phyloP scores from a whole-genome alignment of 2,113 vertebrate genomes.

The Pomatorhinus ruficollis region DNA sequence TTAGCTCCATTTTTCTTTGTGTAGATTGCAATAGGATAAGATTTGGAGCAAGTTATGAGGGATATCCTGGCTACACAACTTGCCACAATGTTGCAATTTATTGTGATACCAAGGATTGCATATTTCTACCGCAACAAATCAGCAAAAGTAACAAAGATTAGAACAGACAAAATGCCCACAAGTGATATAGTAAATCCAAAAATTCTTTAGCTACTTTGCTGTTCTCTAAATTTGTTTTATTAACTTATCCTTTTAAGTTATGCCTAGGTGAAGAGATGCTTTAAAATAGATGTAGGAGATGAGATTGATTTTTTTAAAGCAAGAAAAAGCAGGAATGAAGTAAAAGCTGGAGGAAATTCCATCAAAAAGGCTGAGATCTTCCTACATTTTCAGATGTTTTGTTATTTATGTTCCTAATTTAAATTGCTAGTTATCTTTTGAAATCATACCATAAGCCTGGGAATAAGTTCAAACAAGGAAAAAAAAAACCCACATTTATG shows the following conservation, averaged over 20 bases:
- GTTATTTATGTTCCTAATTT: background rate
- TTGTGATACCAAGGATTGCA: background rate
- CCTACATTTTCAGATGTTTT: background rate
- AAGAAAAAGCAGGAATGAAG: background rate
- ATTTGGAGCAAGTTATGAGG: background rate
- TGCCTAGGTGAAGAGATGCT: background rate
- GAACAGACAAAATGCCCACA: background rate
- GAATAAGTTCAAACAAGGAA: background rate
- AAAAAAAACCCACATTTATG: background rate
- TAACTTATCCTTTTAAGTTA: background rate
- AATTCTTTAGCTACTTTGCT: background rate
- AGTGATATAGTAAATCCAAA: fast-evolving
- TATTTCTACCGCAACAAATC: background rate
- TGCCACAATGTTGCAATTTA: background rate
- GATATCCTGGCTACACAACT: background rate
- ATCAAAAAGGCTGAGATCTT: background rate
- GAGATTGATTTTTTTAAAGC: background rate
- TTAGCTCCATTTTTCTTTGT: background rate
- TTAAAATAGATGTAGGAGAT: background rate
- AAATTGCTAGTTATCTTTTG: background rate
- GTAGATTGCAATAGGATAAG: background rate
- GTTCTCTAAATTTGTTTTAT: background rate
- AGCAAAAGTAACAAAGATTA: background rate
- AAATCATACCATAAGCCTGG: background rate
- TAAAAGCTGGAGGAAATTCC: background rate